Base-by-base conservation (phyloP, 2,113 vertebrate species). In the Anarhynchus alexandrinus region DNA sequence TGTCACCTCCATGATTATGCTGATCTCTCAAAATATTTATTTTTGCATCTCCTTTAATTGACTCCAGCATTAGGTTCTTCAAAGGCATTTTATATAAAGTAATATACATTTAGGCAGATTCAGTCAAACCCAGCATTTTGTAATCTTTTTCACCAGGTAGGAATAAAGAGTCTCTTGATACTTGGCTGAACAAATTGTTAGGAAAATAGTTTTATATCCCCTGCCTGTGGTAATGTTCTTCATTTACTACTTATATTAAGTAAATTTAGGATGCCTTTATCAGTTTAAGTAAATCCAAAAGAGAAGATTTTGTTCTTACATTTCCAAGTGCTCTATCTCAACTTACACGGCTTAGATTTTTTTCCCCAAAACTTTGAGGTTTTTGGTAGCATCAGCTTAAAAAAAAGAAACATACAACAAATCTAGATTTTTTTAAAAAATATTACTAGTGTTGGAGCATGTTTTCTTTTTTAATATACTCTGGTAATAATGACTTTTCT, bases 181-280 rank as follows among this genome's bases (percentile, higher is more conserved):
- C 58, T 86, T 96, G 80, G 79, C 84, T 94, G 92, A 96, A 95
- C n/a, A 96, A 93, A 96, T 96, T 86, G 72, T 96, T 97, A 93
- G 64, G 90, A 97, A 97, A 98, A 97, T 79, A 47, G 74, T 93
- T 97, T 95, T 82, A 57, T 89, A 74, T 93, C 81, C 47, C 55
- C 88, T 96, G 87, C 91, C 94, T 85, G 18, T 90, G 71, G 79
- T 92, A 95, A 90, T 30, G 4, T 88, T 95, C 71, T 88, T 93
- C 76, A 76, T 92, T 94, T 97, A 71, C 92, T 92, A 36, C 88
- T 96, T 97, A 73, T 86, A 42, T 51, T 93, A 95, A 96, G 71
- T 90, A 90, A 95, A 97, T 97, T 96, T 92, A 95, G 59, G 88
- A 77, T 97, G 82, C 66, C 82, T 94, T 59, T 93, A 71, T 91